Evolutionary conservation across 2,888 invertebrate genomes (phyloP), one percentile per base, ranked within the genome.

Genomic region (Anticlea derivata): DNA sequence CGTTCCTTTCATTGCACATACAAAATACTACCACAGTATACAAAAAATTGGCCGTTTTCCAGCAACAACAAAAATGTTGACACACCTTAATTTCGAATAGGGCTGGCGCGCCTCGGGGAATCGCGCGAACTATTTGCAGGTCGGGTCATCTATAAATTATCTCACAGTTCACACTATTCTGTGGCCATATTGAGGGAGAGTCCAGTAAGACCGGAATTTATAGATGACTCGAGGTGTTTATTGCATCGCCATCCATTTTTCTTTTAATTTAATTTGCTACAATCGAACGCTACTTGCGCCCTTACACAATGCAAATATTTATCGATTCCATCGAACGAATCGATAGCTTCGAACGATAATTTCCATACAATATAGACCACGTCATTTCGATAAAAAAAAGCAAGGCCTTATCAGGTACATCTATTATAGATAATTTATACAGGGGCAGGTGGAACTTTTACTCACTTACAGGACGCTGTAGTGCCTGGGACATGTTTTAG

Each of bases 11-110:
- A 52, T 40, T 23, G 49, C 8, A 34, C 45, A 35, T 44, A 46
- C 58, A 35, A 58, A 62, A 57, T 34, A 27, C 23, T 22, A 20
- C 31, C 10, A 7, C 10, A 44, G 27, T 22, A 30, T 52, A 54
- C 46, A 12, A 44, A 33, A 52, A 48, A 54, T 58, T 61, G 56
- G 60, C 54, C 11, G 54, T 58, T 43, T 27, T 52, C 54, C 55
- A 58, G 50, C 37, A 44, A 48, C 50, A 54, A 43, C 40, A 47
- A 50, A 48, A 50, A 55, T 49, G 46, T 54, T 43, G 47, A 53
- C 49, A 48, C 37, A 27, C 12, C 33, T 41, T 45, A 45, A 39
- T 53, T 35, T 49, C 13, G 13, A 37, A 35, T 10, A 52, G 38
- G 52, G 43, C 23, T 48, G 31, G 37, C 37, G 11, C 10, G 7